Percentiles rank a stretch among this genome's conserved stretches.
Evolutionary conservation across 2,797 vertebrate genomes (phyloP).

Genomic region (Mycteria americana): DNA sequence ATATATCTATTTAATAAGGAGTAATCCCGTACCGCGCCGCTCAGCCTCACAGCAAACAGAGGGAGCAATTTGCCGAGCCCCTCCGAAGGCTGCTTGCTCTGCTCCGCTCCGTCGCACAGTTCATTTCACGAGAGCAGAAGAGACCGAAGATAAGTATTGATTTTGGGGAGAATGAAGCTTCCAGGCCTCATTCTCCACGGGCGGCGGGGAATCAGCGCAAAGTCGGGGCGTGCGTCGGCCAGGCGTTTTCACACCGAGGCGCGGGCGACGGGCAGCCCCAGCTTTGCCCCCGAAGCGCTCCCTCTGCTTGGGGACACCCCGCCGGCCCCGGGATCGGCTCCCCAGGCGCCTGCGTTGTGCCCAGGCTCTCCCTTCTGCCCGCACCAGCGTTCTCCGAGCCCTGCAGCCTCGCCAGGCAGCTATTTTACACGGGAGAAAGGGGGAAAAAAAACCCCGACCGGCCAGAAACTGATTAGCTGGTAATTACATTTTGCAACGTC

Average conservation of each 20-base stretch:
- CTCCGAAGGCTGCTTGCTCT: not conserved
- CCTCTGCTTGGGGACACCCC: not conserved
- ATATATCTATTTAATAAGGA: conserved; percentile 19
- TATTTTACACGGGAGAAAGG: not conserved
- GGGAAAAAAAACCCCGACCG: accelerated
- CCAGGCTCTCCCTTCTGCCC: not conserved
- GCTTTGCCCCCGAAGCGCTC: accelerated
- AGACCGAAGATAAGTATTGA: not conserved
- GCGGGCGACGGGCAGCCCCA: no score
- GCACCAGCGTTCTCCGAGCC: not conserved
- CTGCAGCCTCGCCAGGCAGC: not conserved
- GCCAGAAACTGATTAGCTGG: conserved; percentile 42
- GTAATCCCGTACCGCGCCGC: not conserved
- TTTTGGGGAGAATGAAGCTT: not conserved
- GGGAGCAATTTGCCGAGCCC: not conserved
- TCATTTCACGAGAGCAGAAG: not conserved
- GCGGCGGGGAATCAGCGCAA: not conserved
- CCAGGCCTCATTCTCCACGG: not conserved
- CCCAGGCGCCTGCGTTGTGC: accelerated
- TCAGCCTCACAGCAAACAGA: not conserved
- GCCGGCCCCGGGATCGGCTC: accelerated
- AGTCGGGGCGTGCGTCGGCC: accelerated
- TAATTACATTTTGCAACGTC: conserved; percentile 68
- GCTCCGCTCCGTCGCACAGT: not conserved
- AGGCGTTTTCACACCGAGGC: accelerated